Base-by-base conservation (phyloP, 2,113 vertebrate species). In the Ifrita kowaldi region DNA sequence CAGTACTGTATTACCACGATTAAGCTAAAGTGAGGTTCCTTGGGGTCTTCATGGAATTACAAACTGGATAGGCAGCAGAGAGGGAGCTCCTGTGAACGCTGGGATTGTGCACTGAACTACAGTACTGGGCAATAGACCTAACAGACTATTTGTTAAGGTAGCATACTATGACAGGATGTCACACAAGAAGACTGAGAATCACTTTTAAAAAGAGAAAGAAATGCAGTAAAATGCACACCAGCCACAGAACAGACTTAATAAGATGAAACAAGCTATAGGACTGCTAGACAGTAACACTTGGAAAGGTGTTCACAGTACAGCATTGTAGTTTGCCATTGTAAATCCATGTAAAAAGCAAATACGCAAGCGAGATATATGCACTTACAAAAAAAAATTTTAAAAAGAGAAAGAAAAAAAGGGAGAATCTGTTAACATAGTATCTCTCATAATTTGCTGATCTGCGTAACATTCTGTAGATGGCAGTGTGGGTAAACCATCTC, bases 391-490 rank as follows among this genome's bases (percentile, higher is more conserved):
- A 27, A 2, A 7, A 1, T 7, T 11, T 5, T 9, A 39, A 4
- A 32, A 5, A 49, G 1, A 53, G 7, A 46, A 27, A 39, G 9
- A 5, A 17, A 32, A 32, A 59, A 76, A 41, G 9, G 15, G 9
- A 64, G 5, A 49, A 42, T 42, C 23, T 73, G 18, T 68, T 93
- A 50, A 19, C 37, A 24, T 26, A 76, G 20, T 14, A 26, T 44
- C 30, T 65, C 26, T 84, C 65, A 28, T 50, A 78, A 64, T 90
- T 56, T 89, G 77, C n/a, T 84, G 32, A 60, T 91, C 39, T 70
- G 22, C 55, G n/a, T 55, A 95, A 77, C 30, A 6, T 52, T 93
- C 96, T 97, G 91, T 87, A 97, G 97, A 77, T 96, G 96, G 96
- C 96, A 97, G 90, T 96, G 75, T 95, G 60, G 46, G 35, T 89